Base-by-base conservation (phyloP, 1,140 invertebrate genomes). In the Drosophila lini region DNA sequence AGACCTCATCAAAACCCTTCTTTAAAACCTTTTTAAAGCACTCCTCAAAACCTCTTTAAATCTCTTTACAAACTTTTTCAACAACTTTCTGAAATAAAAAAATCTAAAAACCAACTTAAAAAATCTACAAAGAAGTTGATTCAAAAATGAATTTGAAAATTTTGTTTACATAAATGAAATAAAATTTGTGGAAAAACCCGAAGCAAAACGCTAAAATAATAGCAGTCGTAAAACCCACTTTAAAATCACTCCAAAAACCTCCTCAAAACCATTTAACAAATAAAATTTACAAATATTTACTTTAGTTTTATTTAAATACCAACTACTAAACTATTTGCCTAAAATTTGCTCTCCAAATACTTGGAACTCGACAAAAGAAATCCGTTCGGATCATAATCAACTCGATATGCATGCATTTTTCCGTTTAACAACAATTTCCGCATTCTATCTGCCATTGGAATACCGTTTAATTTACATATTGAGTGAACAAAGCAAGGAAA, bases 391-490 rank as follows among this genome's bases (percentile, higher is more conserved):
- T 71, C 42, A 58, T 58, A 59, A 71, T 71, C 65, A 71, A 59
- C 34, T 57, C 34, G 31, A 22, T 48, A 58, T 70, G 52, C 42
- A 48, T 70, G 52, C 52, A 58, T 69, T 70, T 71, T 44, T 36
- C 65, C 52, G 31, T 71, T 71, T 71, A 71, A 48, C 65, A 71
- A 71, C 52, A 59, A 47, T 71, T 70, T 71, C 34, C 64, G 31
- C 52, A 59, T 48, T 28, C 44, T 71, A 71, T 71, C 19, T 59
- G 40, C 53, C 44, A 71, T 71, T 71, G 65, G 42, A 71, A 71
- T 59, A 32, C 44, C 52, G 65, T 75, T 75, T 48, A 57, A 74
- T 75, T 75, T 75, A 65, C 70, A 64, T 75, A 75, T 63, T 55
- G 42, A 71, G 65, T 45, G 65, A 59, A 34, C 65, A 59, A 59